Evolutionary conservation across 2,797 vertebrate species (phyloP), one percentile per base, ranked within the genome.

Genomic region (Gobionotothen gibberifrons): DNA sequence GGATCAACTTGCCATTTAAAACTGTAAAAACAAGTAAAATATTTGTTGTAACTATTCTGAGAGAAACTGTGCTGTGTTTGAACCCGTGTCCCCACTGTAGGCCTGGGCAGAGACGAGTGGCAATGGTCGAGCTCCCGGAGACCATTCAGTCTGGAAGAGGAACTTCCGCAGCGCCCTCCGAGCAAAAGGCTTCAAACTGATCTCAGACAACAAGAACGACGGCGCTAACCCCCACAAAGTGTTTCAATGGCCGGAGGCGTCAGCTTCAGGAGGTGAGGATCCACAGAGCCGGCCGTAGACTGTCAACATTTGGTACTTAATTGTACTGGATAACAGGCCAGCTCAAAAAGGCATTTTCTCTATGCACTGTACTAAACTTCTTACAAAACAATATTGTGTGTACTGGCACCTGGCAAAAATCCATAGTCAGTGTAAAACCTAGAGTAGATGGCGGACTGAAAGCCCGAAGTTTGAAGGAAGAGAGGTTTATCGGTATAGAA

Each of bases 151-250:
- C 16, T 98, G 97, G 96, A 98, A 98, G 87, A 95, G 97, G 82
- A 98, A 98, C 91, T 97, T 98, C 86, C 94, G 97, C 39, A 94
- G 95, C 0, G 96, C 96, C 57, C 91, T 98, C 29, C 93, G 96
- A 80, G 93, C 92, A 19, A 96, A 97, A 82, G 87, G 78, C 46
- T 93, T 97, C 75, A 86, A 53, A 9, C 1, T 93, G 76, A 16
- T 94, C 0, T 8, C 21, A 0, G 96, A 97, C 85, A 91, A 79
- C 36, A 97, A 95, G 84, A 96, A 95, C 3, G 95, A 96, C 4
- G 9, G 92, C 0, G 90, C 89, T 0, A 88, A 97, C 86, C 97
- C 97, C 0, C 96, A 97, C 76, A 97, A 96, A 86, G 84, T 97
- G 72, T 97, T 91, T 64, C 64, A 3, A 47, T 94, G 93, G 90